Conservation (phyloP, 2,888 invertebrate genomes). For the Mamestra brassicae region DNA sequence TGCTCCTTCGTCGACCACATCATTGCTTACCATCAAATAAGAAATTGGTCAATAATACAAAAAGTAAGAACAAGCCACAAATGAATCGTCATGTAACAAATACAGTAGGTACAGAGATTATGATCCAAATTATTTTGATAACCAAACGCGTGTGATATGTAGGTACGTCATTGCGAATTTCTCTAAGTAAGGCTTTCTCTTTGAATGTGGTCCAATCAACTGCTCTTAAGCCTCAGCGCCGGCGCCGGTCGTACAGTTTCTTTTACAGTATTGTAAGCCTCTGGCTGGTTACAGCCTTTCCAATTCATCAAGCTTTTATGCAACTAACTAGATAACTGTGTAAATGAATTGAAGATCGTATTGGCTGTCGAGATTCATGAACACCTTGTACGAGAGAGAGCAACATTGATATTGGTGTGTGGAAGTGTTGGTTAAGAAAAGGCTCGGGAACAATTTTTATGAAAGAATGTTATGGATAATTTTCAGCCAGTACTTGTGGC, state of each 20-base stretch:
- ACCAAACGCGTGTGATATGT: slow-evolving; percentile 55
- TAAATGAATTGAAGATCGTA: neutral
- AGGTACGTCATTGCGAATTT: slow-evolving; percentile 72
- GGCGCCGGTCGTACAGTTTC: slow-evolving; percentile 53
- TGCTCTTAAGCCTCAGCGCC: slow-evolving; percentile 23
- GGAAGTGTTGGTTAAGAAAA: neutral
- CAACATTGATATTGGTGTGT: neutral
- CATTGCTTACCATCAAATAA: too few species aligned
- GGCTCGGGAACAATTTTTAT: too few species aligned
- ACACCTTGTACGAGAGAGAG: neutral
- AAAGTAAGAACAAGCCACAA: neutral
- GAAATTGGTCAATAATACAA: neutral
- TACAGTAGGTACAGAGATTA: slow-evolving; percentile 24
- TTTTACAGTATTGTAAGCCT: slow-evolving; percentile 64
- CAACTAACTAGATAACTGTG: slow-evolving; percentile 29
- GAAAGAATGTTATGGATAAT: neutral
- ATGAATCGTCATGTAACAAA: neutral
- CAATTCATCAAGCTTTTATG: slow-evolving; percentile 52
- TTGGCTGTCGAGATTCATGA: neutral
- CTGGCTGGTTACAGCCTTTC: slow-evolving; percentile 51
- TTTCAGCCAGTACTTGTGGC: neutral
- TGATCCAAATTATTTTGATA: slow-evolving; percentile 43
- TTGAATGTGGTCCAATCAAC: slow-evolving; percentile 74
- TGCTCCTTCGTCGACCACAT: too few species aligned
- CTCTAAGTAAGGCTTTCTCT: slow-evolving; percentile 82